A percentile compares a stretch with the other conserved stretches of the same genome.
These are phyloP conservation scores for Zaprionus taronus DNA, from an alignment of 1,140 invertebrate species.

Conservation along the genomic window DNA sequence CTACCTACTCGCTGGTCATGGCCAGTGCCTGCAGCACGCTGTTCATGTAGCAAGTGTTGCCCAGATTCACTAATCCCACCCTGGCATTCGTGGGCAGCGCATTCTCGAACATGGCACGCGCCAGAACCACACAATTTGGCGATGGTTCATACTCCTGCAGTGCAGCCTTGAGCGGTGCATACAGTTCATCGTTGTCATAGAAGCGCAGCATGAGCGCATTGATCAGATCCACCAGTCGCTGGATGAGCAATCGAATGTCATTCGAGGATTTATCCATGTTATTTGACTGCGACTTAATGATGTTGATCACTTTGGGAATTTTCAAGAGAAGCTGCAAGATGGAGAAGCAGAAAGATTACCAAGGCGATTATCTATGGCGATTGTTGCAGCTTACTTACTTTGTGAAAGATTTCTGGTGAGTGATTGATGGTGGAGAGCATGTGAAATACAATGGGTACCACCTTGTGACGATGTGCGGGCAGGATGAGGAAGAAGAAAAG, in stretches of 20 bases:
- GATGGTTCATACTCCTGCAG: slow-evolving; percentile 65
- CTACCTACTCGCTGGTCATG: slow-evolving; percentile 91
- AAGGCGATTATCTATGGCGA: neutral
- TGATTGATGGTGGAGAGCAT: slow-evolving; percentile 85
- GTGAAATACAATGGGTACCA: slow-evolving; percentile 85
- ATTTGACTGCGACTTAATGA: slow-evolving; percentile 59
- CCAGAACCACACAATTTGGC: slow-evolving; percentile 52
- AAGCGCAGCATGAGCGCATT: slow-evolving; percentile 85
- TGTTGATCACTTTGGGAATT: slow-evolving; percentile 70
- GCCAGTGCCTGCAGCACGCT: slow-evolving; percentile 92
- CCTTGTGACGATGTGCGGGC: slow-evolving; percentile 84
- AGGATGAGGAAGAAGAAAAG: slow-evolving; percentile 84
- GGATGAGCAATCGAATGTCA: slow-evolving; percentile 84
- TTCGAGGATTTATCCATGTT: slow-evolving; percentile 77
- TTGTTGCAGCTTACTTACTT: slow-evolving; percentile 49
- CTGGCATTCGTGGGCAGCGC: slow-evolving; percentile 84
- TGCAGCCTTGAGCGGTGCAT: slow-evolving; percentile 70
- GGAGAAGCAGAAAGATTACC: neutral
- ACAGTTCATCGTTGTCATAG: slow-evolving; percentile 83
- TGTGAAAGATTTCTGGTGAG: slow-evolving; percentile 85
- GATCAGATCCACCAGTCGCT: slow-evolving; percentile 85
- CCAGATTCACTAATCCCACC: slow-evolving; percentile 92
- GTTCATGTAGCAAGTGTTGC: slow-evolving; percentile 95
- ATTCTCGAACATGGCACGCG: slow-evolving; percentile 57
- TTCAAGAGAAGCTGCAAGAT: slow-evolving; percentile 74